Base-by-base conservation (phyloP, 2,797 vertebrate genomes). In the Spheniscus humboldti region DNA sequence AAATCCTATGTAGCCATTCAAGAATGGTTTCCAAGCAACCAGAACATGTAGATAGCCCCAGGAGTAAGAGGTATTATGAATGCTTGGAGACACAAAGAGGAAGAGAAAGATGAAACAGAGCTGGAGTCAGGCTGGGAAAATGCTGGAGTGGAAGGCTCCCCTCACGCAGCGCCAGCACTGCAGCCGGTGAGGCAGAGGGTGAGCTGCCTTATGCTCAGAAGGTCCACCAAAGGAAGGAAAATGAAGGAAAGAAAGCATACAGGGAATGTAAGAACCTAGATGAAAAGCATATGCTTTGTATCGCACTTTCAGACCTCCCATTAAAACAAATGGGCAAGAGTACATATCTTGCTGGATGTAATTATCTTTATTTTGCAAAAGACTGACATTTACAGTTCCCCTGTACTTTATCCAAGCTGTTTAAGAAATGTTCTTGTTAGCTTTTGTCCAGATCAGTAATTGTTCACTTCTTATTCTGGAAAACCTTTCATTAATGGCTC, bases 11-110 rank as follows among this genome's bases (percentile, higher is more conserved):
- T 80, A 93, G 72, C 78, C 72, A 80, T 95, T 94, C 71, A 90
- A 77, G 82, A 92, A 53, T 75, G 64, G 93, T 97, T 97, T 96
- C 96, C 86, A 92, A 93, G 96, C 94, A 97, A 96, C 95, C 33
- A 89, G 86, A 94, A 75, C 60, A 92, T 77, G 57, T 57, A 96
- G 74, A 71, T 92, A 95, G 77, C 78, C 92, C 45, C 84, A 80
- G 89, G 77, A 92, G 30, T 41, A 80, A 92, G 53, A 87, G n/a
- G 47, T 89, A 85, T 94, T 90, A 56, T 74, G 67, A 94, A 77
- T 64, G 63, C 63, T 74, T 79, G 53, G 60, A 82, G 68, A 62
- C 78, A 92, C 81, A 93, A 93, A 94, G 78, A 60, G 60, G 63
- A 87, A 85, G 45, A 41, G 39, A 90, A 93, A 77, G 43, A 85